Evolutionary conservation across 2,113 vertebrate species (phyloP), one percentile per base, ranked within the genome.

Genomic region (Raja brachyura): DNA sequence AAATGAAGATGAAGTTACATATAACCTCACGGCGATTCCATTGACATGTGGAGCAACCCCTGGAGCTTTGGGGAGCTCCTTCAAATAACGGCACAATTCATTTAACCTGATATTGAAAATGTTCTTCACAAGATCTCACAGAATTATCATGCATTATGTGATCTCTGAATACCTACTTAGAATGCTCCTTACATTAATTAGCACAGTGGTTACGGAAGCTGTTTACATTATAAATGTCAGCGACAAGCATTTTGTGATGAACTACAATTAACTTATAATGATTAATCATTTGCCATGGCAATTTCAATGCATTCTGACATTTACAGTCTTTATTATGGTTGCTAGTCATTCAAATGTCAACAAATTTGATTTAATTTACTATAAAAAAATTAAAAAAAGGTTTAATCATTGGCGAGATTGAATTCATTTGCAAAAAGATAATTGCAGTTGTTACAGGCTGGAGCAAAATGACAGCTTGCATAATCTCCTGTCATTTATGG

Each of bases 271-370:
- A 95, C 95, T 96, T 94, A 20, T 54, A 95, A 94, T 95, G 95
- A 96, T 95, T 96, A 96, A 96, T 96, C 96, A 96, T 95, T 95
- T 95, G 94, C 93, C 95, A 94, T 0, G 93, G 95, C 96, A 95
- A 94, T 95, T 96, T 96, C 95, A 95, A 94, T 95, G 95, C 95
- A 94, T 95, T 94, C 95, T 97, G 96, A 97, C 96, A 96, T 96
- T 96, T 96, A 95, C 93, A 96, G 94, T 95, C 94, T 96, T 97
- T 96, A 95, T 96, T 96, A 94, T 97, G 96, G 97, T 97, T 97
- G 97, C 95, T 95, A 94, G 95, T 95, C 96, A 96, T 96, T 96
- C 96, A 97, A 97, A 97, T 97, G 96, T 96, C 96, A 97, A 94
- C 93, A 93, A 96, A 96, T 96, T 96, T 96, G 96, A 96, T 96